Percentiles rank a stretch among this genome's conserved stretches.
Conservation (phyloP, 2,888 invertebrate species). For the Agrochola circellaris region DNA sequence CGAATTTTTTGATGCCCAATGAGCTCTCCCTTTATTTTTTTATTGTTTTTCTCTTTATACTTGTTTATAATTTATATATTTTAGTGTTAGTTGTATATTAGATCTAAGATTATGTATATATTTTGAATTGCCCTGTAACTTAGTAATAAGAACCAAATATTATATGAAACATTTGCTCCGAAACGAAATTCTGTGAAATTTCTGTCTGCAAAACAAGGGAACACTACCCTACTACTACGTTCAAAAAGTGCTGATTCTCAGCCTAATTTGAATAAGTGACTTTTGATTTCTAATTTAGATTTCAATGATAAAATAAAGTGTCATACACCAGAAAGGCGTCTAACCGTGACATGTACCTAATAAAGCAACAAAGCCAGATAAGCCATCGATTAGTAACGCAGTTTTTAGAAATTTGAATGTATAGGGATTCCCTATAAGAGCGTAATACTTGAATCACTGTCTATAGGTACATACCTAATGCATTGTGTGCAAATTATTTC, state of each 20-base stretch:
- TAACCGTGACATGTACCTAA: background rate
- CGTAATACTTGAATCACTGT: constrained; percentile 33
- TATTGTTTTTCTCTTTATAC: no score
- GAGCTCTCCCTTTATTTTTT: no score
- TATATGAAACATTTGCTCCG: no score
- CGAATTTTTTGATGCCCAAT: no score
- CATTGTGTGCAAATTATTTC: constrained; percentile 49
- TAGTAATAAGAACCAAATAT: no score
- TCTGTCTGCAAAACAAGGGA: no score
- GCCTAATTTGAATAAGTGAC: background rate
- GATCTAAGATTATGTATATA: no score
- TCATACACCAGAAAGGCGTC: background rate
- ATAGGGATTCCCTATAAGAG: constrained; percentile 25
- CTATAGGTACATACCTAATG: background rate
- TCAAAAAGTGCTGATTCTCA: background rate
- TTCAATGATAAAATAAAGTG: background rate
- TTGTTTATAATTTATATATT: no score
- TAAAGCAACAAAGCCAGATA: background rate
- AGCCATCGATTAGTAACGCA: constrained; percentile 19
- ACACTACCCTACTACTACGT: no score
- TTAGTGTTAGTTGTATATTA: no score
- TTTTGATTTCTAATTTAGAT: background rate
- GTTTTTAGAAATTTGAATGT: constrained; percentile 27
- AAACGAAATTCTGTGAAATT: no score
- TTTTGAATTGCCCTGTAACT: no score